Base-by-base conservation (phyloP, 1,140 invertebrate species). In the Leucophenga varia region DNA sequence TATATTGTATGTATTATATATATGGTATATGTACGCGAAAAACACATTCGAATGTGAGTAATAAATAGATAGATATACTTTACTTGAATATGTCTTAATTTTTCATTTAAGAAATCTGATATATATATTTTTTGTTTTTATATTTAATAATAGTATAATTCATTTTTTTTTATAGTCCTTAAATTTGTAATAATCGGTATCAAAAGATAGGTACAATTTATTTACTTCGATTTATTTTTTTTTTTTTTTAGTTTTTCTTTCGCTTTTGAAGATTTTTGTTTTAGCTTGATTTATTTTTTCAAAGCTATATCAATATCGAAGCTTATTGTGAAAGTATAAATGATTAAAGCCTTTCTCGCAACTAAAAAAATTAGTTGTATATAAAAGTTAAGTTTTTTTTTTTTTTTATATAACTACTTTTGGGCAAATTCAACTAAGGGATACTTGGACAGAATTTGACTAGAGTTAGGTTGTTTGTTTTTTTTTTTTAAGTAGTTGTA, bases 121-220 rank as follows among this genome's bases (percentile, higher is more conserved):
- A n/a, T n/a, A n/a, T n/a, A n/a, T n/a, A n/a, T n/a, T n/a, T n/a
- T n/a, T n/a, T n/a, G n/a, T n/a, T n/a, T n/a, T n/a, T n/a, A n/a
- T n/a, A n/a, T n/a, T n/a, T n/a, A n/a, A n/a, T n/a, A n/a, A 35
- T 31, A 55, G 55, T 58, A 38, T 52, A 59, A 58, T 67, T 63
- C 56, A 59, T 56, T 65, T 43, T 34, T 34, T 8, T n/a, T 45
- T 67, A 67, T 67, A 67, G 63, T 67, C 63, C 63, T 67, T 67
- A 67, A 59, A 59, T 67, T 67, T 67, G 63, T 67, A 67, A 65
- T 67, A 68, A 67, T 68, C 63, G 56, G 63, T 68, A 67, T 67
- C 63, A 67, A 67, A 67, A 67, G 63, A 67, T 67, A 67, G 63
- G 63, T 67, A 67, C 63, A 67, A 67, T 67, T 67, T 56, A 67